Base-by-base conservation (phyloP, 2,797 vertebrate genomes). In the Ataeniobius toweri region DNA sequence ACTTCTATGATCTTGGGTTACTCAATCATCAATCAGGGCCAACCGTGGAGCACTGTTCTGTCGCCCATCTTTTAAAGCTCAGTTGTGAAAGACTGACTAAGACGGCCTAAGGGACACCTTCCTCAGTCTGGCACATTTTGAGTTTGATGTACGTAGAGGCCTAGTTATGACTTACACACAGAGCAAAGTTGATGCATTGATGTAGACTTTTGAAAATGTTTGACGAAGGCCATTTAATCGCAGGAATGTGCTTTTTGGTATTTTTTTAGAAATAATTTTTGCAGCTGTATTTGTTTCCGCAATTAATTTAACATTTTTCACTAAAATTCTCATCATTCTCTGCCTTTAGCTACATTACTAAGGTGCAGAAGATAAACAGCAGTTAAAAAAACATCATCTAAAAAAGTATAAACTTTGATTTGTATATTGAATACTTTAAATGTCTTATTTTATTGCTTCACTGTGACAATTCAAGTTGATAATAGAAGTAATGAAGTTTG, bases 51-150 rank as follows among this genome's bases (percentile, higher is more conserved):
- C 89, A 89, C 91, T 91, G 89, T 93, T 92, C 89, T 59, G 88
- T 88, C 83, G 92, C 93, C 92, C 90, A 86, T 90, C 92, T 94
- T 94, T 94, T 94, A 90, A 94, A 94, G 92, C 77, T 77, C 83
- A 92, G 86, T 94, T 94, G 92, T 92, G 92, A 94, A 91, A 91
- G 92, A 94, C 93, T 93, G 88, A 89, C 91, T 94, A 93, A 94
- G 91, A 89, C 89, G 92, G 93, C 93, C 94, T 94, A 84, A 86
- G 92, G 94, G 93, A 94, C 91, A 79, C 91, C 86, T 85, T 88
- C 87, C 89, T 92, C 90, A 91, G 90, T 93, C 92, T 91, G 89
- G 89, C 71, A 89, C 73, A 51, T 87, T 88, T 88, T 84, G 89
- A 86, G 89, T 93, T 94, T 93, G 92, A 94, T 93, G 93, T 90